Base-by-base conservation (phyloP, 2,888 invertebrate species). In the Heliconius charithonia region DNA sequence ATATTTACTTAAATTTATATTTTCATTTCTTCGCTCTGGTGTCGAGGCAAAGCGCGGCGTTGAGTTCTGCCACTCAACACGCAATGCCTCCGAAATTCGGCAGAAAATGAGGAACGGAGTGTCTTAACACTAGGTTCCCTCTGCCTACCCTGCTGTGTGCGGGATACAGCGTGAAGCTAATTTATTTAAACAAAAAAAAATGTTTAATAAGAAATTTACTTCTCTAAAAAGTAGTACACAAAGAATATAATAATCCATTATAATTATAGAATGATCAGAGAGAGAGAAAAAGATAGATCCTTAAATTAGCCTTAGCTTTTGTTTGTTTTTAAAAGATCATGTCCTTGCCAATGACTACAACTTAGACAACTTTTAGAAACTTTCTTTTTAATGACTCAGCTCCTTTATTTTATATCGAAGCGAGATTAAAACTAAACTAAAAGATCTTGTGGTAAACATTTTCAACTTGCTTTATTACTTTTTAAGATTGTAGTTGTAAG, bases 301-400 rank as follows among this genome's bases (percentile, higher is more conserved):
- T 63, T 27, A 7, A 27, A 63, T 41, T 10, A 59, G 9, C 59
- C 56, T 59, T n/a, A n/a, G 1, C 3, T 59, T 10, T n/a, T n/a
- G 19, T 1, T 59, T 13, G n/a, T 67, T 67, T 37, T 67, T n/a
- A 67, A 67, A n/a, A 32, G n/a, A 6, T 22, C 32, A 37, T 67
- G 19, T 65, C 16, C 7, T 22, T 19, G 22, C 4, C 22, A 37
- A 37, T 67, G 12, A 22, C 67, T 67, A 37, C 37, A 41, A 37
- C 37, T 67, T 67, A n/a, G 25, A n/a, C 37, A 32, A 37, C 67
- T 67, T 41, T 3, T n/a, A n/a, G n/a, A 37, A 67, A 67, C 67
- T 37, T 67, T 67, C 22, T n/a, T 67, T 37, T 67, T 67, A 67
- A 67, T 67, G n/a, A 37, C 32, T 37, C 67, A 9, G 67, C n/a